phyloP scores from a whole-genome alignment of 2,888 invertebrate species.

The Synergus japonicus region DNA sequence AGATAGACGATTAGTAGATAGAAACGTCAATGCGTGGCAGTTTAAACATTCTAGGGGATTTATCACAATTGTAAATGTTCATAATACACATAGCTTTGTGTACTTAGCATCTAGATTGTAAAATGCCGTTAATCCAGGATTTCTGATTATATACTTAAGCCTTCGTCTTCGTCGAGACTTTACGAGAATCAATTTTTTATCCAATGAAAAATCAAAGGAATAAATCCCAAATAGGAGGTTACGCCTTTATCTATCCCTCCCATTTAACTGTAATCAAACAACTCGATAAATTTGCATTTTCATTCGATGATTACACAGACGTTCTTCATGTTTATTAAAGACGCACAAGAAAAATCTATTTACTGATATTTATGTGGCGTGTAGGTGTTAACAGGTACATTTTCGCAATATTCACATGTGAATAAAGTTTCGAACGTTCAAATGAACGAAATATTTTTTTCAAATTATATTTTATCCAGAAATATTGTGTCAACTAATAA shows the following conservation, averaged over 20 bases:
- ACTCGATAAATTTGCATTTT: conserved; percentile 36
- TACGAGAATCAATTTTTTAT: conserved; percentile 30
- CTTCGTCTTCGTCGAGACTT: conserved; percentile 11
- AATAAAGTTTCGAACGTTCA: no score
- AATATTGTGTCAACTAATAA: no score
- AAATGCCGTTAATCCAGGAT: conserved; percentile 62
- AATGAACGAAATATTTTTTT: no score
- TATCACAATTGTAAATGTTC: conserved; percentile 54
- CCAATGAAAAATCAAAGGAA: conserved; percentile 13
- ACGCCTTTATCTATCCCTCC: conserved; percentile 36
- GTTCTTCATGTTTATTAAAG: conserved; percentile 22
- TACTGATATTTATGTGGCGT: conserved; percentile 22
- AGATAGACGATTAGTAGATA: conserved; percentile 69
- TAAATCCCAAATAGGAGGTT: conserved; percentile 36
- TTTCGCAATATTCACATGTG: background rate
- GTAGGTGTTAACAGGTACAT: conserved; percentile 9
- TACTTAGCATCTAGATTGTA: conserved; percentile 51
- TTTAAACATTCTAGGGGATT: conserved; percentile 63
- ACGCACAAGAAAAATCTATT: conserved; percentile 15
- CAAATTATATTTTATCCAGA: no score
- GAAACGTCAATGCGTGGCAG: conserved; percentile 65
- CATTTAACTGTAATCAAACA: conserved; percentile 40
- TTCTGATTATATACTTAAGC: conserved; percentile 65
- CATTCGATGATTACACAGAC: conserved; percentile 19
- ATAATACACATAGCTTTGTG: conserved; percentile 39